Evolutionary conservation across 2,113 vertebrate genomes (phyloP).

Genomic region (Hipposideros armiger): DNA sequence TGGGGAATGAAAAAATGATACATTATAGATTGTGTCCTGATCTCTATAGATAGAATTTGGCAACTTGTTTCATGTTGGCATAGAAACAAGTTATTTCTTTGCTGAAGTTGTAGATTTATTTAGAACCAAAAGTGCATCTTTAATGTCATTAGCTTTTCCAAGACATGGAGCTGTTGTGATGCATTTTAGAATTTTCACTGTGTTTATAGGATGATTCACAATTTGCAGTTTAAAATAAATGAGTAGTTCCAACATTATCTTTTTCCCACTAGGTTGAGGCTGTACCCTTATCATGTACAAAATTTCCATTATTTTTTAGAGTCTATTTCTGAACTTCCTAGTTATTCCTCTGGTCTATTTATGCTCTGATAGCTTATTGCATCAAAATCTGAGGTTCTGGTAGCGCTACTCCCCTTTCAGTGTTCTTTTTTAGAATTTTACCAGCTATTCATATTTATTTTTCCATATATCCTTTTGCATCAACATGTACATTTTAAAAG

Average conservation of each 20-base stretch:
- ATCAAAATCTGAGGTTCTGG: not conserved
- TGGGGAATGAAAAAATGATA: not conserved
- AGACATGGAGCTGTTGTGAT: not conserved
- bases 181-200: not conserved
- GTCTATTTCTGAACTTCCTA: not conserved
- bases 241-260: not conserved
- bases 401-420: not conserved
- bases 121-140: not conserved
- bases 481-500: constrained; percentile 24
- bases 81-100: not conserved
- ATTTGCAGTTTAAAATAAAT: not conserved
- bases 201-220: not conserved
- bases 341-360: not conserved
- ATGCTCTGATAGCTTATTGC: not conserved
- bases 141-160: constrained; percentile 1
- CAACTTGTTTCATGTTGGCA: not conserved
- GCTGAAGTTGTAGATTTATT: not conserved
- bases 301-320: not conserved
- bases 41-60: not conserved
- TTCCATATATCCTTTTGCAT: not conserved
- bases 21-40: not conserved
- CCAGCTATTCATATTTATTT: constrained; percentile 25
- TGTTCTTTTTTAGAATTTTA: constrained; percentile 28
- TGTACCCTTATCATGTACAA: not conserved
- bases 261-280: not conserved